Percentiles rank a stretch among this genome's conserved stretches.
These are phyloP conservation scores for Torymus texanus DNA, from an alignment of 2,888 invertebrate species.

Conservation along the genomic window DNA sequence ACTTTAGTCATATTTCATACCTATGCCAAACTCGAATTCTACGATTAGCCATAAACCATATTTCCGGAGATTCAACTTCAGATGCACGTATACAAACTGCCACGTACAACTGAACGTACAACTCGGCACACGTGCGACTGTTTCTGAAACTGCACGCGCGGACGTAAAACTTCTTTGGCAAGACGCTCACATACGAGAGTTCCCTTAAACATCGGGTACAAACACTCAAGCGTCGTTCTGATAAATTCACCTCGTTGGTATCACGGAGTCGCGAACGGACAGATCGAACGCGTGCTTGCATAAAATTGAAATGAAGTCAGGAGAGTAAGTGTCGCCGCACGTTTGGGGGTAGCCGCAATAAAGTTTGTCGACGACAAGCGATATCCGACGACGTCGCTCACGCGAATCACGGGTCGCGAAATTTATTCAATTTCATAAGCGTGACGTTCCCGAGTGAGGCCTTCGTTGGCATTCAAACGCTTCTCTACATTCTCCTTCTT, in stretches of 20 bases:
- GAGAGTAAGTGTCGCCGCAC: too few species aligned
- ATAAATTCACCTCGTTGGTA: background rate
- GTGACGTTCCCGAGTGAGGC: background rate
- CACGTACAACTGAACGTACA: too few species aligned
- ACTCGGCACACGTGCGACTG: too few species aligned
- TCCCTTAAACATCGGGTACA: background rate
- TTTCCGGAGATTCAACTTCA: too few species aligned
- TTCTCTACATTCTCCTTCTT: background rate
- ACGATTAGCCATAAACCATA: too few species aligned
- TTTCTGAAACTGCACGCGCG: too few species aligned
- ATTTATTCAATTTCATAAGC: constrained; percentile 45
- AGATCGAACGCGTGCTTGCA: background rate
- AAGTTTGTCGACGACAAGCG: constrained; percentile 26
- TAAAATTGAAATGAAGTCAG: constrained; percentile 22
- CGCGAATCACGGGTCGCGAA: background rate
- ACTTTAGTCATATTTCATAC: too few species aligned
- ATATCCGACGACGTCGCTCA: constrained; percentile 17
- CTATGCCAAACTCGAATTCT: too few species aligned
- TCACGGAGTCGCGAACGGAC: too few species aligned
- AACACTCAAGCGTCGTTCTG: background rate
- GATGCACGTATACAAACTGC: too few species aligned
- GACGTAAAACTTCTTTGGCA: too few species aligned
- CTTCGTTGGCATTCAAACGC: constrained; percentile 18
- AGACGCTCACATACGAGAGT: too few species aligned
- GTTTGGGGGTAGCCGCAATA: background rate